These are phyloP conservation scores for Tympanuchus pallidicinctus DNA, from an alignment of 2,113 vertebrate species.

Conservation along the genomic window DNA sequence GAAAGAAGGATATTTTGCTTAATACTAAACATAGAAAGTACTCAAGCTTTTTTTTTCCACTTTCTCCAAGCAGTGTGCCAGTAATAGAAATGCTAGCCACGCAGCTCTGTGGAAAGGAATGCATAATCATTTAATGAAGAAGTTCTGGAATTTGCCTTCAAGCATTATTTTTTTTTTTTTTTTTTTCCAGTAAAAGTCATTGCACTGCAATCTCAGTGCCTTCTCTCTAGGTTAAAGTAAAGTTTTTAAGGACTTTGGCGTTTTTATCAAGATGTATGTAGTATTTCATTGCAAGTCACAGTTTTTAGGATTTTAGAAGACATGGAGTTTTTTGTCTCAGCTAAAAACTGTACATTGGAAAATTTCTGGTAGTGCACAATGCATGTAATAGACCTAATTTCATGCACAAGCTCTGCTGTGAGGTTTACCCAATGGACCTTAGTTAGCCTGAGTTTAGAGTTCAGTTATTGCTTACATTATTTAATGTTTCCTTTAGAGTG, in stretches of 20 bases:
- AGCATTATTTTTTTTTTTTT: not conserved
- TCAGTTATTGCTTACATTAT: not conserved
- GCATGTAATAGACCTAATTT: not conserved
- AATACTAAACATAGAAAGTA: not conserved
- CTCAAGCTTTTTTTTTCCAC: not conserved
- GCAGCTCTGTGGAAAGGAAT: not conserved
- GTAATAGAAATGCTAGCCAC: not conserved
- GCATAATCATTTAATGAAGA: conserved; percentile 24
- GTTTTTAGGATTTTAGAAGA: not conserved
- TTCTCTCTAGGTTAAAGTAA: conserved; percentile 23
- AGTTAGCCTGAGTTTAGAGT: not conserved
- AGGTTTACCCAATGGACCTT: not conserved
- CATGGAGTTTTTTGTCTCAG: not conserved
- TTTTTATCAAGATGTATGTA: not conserved
- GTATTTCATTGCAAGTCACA: not conserved
- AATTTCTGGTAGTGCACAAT: not conserved
- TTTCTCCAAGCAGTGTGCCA: not conserved
- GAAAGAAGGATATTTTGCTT: conserved; percentile 45
- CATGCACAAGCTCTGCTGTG: not conserved
- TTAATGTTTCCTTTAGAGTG: not conserved
- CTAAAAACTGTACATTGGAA: not conserved
- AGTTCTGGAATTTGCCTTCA: conserved; percentile 29
- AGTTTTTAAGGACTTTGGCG: not conserved
- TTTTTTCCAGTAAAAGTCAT: not conserved
- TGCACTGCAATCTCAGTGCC: not conserved